Conservation (phyloP, 2,888 invertebrate species). For the Sphaerophoria rueppellii region DNA sequence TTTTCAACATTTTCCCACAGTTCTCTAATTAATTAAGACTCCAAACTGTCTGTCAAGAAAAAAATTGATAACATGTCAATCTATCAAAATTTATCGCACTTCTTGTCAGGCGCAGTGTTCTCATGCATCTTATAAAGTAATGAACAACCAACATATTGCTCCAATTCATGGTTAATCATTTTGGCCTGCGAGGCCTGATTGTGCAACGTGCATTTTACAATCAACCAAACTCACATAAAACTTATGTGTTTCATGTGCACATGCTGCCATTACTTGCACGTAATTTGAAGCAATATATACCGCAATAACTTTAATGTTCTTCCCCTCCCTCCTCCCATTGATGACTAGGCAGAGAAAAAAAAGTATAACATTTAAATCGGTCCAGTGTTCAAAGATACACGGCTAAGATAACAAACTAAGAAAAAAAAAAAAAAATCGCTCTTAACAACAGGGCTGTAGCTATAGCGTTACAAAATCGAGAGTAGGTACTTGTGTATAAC, state of each 20-base stretch:
- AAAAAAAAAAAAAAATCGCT: conserved; percentile 24
- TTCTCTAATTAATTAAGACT: not conserved
- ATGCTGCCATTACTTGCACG: conserved; percentile 37
- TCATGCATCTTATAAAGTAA: not conserved
- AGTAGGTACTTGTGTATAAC: not conserved
- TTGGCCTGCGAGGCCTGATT: conserved; percentile 46
- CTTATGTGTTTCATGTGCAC: conserved; percentile 6
- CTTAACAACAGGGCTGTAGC: conserved; percentile 33
- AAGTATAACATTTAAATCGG: conserved; percentile 12
- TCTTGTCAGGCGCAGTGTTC: conserved; percentile 8
- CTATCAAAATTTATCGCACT: conserved; percentile 22
- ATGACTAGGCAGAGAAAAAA: conserved; percentile 13
- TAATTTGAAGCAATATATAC: conserved; percentile 45
- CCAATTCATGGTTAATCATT: conserved; percentile 67
- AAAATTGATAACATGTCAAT: conserved; percentile 36
- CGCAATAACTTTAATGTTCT: conserved; percentile 45
- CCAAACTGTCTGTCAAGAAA: conserved; percentile 15
- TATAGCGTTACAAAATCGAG: not conserved
- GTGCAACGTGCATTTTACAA: conserved; percentile 34
- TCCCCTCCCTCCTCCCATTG: conserved; percentile 17
- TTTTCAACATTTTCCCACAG: not conserved
- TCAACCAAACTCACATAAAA: conserved; percentile 26
- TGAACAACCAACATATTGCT: conserved; percentile 28
- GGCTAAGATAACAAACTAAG: conserved; percentile 51
- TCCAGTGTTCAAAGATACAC: conserved; percentile 55